These are phyloP conservation scores for Dasypus novemcinctus DNA, from an alignment of 2,113 vertebrate species.

Conservation along the genomic window DNA sequence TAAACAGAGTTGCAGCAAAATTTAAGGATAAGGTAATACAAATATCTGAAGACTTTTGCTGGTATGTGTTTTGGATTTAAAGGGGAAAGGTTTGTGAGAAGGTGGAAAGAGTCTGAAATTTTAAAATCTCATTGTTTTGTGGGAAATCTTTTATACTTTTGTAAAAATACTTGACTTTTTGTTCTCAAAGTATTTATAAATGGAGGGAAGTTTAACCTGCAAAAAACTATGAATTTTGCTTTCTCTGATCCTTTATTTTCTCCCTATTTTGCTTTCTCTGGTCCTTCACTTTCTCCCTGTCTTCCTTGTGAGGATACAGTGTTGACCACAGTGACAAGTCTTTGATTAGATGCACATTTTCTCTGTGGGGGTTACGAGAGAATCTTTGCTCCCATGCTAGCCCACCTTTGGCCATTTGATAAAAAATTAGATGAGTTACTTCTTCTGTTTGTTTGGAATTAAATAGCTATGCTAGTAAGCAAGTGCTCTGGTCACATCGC, in stretches of 20 bases:
- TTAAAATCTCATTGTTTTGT: background rate
- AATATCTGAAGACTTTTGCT: background rate
- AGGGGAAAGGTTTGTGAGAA: background rate
- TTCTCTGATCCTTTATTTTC: background rate
- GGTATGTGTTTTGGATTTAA: background rate
- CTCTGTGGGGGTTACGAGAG: background rate
- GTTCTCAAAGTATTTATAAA: background rate
- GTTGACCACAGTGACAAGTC: background rate
- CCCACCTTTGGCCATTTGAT: background rate
- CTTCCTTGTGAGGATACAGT: background rate
- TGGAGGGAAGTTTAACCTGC: background rate
- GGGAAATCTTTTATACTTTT: background rate
- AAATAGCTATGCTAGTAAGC: background rate
- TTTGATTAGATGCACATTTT: background rate
- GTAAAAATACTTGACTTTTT: background rate
- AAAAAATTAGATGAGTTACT: background rate
- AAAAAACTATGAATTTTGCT: background rate
- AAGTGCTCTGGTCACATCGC: background rate
- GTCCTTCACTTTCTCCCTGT: background rate
- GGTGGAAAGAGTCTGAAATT: background rate
- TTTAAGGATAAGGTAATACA: background rate
- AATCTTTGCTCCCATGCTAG: background rate
- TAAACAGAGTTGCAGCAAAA: background rate
- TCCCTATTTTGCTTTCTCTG: too few relatives aligned
- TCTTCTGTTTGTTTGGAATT: background rate